Evolutionary conservation across 1,140 invertebrate genomes (phyloP).

Genomic region (Eufriesea mexicana): DNA sequence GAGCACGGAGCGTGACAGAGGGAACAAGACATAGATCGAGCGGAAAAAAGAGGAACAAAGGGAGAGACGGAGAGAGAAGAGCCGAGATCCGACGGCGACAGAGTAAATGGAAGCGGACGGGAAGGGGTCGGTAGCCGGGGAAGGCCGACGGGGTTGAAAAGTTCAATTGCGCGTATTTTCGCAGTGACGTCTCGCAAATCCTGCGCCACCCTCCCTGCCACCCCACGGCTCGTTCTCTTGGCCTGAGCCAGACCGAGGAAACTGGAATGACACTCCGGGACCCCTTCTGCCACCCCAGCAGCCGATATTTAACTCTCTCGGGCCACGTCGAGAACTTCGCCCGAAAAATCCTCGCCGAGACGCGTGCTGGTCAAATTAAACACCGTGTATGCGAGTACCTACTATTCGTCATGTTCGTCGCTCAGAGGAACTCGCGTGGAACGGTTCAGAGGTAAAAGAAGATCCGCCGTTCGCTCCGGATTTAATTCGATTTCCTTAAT

Average conservation of each 20-base stretch:
- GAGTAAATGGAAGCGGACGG: constrained; percentile 60
- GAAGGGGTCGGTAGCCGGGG: constrained; percentile 50
- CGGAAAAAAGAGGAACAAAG: constrained; percentile 48
- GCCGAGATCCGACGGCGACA: constrained; percentile 64
- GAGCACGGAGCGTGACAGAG: constrained; percentile 42
- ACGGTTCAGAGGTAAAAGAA: no score
- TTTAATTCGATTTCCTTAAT: no score
- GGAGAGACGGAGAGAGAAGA: constrained; percentile 40
- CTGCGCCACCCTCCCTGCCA: constrained; percentile 63
- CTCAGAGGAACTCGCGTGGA: no score
- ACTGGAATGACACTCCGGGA: constrained; percentile 22
- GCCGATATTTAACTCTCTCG: constrained; percentile 71
- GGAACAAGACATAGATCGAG: constrained; percentile 51
- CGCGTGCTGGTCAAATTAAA: constrained; percentile 36
- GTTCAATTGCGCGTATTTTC: constrained; percentile 83
- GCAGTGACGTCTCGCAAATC: constrained; percentile 80
- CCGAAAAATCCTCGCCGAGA: constrained; percentile 32
- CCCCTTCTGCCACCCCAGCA: background rate
- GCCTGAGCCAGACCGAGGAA: constrained; percentile 12
- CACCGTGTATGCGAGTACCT: background rate
- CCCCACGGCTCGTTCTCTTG: constrained; percentile 44
- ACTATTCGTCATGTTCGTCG: no score
- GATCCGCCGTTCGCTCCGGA: no score
- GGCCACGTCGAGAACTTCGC: background rate
- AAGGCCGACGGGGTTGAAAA: constrained; percentile 78